These are phyloP conservation scores for Murina feae DNA, from an alignment of 2,113 vertebrate species.

Conservation along the genomic window DNA sequence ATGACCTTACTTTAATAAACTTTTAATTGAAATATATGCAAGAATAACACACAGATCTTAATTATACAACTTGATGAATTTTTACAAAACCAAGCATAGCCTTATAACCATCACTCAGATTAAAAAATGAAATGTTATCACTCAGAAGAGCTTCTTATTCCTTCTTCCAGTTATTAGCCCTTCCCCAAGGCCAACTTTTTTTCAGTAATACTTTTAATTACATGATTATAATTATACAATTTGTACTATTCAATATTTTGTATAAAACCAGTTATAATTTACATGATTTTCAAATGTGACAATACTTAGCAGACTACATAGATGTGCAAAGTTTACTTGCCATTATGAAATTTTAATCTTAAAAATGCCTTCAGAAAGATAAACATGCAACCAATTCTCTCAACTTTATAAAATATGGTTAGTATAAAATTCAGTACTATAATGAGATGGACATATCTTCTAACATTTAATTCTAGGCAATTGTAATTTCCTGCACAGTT, in stretches of 20 bases:
- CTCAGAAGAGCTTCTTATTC: neutral
- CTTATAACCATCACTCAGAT: neutral
- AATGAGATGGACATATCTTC: constrained; percentile 30
- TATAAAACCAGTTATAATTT: constrained; percentile 81
- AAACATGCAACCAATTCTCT: constrained; percentile 78
- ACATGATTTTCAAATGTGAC: constrained; percentile 74
- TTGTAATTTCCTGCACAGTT: constrained; percentile 32
- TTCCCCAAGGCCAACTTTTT: neutral
- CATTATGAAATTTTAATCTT: constrained; percentile 77
- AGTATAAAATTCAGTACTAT: constrained; percentile 76
- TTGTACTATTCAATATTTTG: constrained; percentile 34
- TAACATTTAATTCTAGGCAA: constrained; percentile 7
- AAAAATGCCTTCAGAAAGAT: constrained; percentile 85
- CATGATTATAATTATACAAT: neutral
- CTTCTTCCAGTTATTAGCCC: neutral
- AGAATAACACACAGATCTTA: neutral
- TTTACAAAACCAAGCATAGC: neutral
- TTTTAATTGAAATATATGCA: constrained; percentile 1
- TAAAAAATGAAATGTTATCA: neutral
- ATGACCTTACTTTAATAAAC: neutral
- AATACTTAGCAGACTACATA: constrained; percentile 76
- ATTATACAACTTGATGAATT: neutral
- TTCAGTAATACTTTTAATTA: neutral
- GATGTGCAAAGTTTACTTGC: constrained; percentile 72
- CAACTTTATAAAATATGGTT: constrained; percentile 82